phyloP scores from a whole-genome alignment of 2,797 vertebrate species.

The Etheostoma nigrum region DNA sequence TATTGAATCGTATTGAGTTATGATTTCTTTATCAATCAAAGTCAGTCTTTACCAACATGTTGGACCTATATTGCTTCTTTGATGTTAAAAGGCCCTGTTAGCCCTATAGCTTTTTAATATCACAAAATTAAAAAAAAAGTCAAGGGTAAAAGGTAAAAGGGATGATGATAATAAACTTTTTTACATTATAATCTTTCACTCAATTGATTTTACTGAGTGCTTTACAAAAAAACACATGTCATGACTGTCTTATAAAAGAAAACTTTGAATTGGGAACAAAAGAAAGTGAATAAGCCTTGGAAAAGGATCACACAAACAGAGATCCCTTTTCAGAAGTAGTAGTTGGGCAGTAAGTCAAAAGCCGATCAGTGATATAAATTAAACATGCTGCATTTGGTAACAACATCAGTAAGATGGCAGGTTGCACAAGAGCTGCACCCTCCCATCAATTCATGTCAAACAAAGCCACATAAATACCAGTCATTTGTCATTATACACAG shows the following conservation, averaged over 20 bases:
- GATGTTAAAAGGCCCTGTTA: background rate
- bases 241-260: background rate
- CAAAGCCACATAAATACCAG: conserved; percentile 27
- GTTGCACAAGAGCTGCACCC: conserved; percentile 4
- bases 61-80: background rate
- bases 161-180: background rate
- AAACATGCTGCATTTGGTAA: conserved; percentile 32
- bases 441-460: conserved; percentile 22
- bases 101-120: background rate
- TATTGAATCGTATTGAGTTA: background rate
- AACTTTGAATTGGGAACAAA: background rate
- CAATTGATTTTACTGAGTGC: background rate
- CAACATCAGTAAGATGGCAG: conserved; percentile 24
- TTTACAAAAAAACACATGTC: background rate
- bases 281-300: background rate
- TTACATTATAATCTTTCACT: background rate
- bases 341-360: conserved; percentile 22
- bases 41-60: background rate
- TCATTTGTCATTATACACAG: conserved; percentile 31
- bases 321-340: background rate
- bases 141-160: fast-evolving
- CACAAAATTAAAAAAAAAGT: background rate
- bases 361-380: conserved; percentile 17
- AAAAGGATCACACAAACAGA: conserved; percentile 16
- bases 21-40: conserved; percentile 30